Base-by-base conservation (phyloP, 2,113 vertebrate species). In the Melanerpes formicivorus region DNA sequence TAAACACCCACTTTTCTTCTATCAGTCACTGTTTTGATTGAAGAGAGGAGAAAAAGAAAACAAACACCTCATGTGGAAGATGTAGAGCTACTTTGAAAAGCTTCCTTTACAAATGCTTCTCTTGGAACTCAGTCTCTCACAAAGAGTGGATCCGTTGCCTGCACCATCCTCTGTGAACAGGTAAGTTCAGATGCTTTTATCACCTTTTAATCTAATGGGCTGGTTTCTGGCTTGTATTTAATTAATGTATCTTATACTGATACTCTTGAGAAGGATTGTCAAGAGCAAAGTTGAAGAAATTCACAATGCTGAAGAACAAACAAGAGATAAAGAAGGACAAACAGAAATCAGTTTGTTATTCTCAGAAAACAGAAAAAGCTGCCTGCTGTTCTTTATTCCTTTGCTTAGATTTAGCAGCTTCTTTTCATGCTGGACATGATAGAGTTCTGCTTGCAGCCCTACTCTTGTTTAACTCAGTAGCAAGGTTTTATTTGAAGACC, bases 181-280 rank as follows among this genome's bases (percentile, higher is more conserved):
- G 96, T 96, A 93, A 69, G 85, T 92, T 80, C 44, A 42, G 44
- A 52, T 62, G 27, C 6, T 88, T 95, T 91, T 73, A 79, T 66
- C 86, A 42, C 25, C 30, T 91, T 91, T 93, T 90, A 81, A 26
- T 67, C 30, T 72, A 70, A 52, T 27, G 54, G 22, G 5, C 29
- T 82, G 65, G 11, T 62, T 80, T 80, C 62, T 72, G 59, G 16
- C 14, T 66, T 86, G 17, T 69, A 52, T 83, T 83, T 88, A 71
- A 75, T 80, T 80, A 77, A 48, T 5, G 10, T 58, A 30, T 17
- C 18, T 75, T 83, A 83, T 25, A 11, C 26, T 72, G 30, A 16
- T 12, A 56, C 5, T 50, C n/a, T 48, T 80, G 76, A 80, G 81
- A 59, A 18, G 5, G 5, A 37, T 69, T 65, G 9, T 58, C 90